Evolutionary conservation across 1,140 invertebrate genomes (phyloP).

Genomic region (Lepidurus arcticus): DNA sequence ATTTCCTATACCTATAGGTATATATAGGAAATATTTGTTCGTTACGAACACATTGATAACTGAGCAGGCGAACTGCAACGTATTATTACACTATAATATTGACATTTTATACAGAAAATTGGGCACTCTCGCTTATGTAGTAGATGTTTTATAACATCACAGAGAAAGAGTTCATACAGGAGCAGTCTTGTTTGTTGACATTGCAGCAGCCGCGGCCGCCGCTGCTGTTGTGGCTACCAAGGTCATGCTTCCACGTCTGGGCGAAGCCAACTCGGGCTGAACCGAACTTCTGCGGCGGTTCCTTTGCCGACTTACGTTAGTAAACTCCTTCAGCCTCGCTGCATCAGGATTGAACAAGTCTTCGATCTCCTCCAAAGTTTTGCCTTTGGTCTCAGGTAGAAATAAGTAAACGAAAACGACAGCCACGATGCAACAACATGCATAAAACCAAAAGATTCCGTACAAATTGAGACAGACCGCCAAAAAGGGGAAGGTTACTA

Average conservation of each 20-base stretch:
- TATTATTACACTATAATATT: no score
- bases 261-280: background rate
- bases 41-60: no score
- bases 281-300: background rate
- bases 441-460: slow-evolving; percentile 78
- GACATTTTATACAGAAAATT: no score
- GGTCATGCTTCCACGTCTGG: background rate
- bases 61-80: no score
- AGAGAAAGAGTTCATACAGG: background rate
- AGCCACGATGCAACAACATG: slow-evolving; percentile 59
- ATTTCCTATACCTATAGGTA: no score
- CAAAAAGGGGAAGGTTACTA: slow-evolving; percentile 66
- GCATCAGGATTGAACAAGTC: background rate
- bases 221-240: background rate
- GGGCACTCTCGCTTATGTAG: no score
- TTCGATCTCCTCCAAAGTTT: slow-evolving; percentile 68
- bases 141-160: no score
- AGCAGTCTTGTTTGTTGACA: background rate
- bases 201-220: background rate
- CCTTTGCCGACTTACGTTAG: background rate
- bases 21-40: no score
- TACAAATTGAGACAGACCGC: slow-evolving; percentile 58
- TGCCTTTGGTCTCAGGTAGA: slow-evolving; percentile 88
- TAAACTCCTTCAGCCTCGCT: background rate
- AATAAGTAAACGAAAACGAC: slow-evolving; percentile 64